Conservation (phyloP, 2,888 invertebrate genomes). For the Oxyscelio sp. region DNA sequence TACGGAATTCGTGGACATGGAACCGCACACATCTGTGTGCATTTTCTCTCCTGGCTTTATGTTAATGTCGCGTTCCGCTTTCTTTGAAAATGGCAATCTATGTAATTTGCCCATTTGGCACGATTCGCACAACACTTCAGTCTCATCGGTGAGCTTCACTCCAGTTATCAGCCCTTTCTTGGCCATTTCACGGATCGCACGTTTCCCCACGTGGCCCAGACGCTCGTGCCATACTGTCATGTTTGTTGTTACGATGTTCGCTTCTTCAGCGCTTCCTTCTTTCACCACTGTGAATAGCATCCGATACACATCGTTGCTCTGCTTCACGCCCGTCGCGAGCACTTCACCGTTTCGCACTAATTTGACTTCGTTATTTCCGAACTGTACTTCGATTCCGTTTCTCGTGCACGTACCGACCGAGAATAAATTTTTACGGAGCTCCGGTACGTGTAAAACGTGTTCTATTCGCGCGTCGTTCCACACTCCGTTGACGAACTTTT, state of each 20-base stretch:
- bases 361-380: conserved; percentile 44
- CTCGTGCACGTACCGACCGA: conserved; percentile 76
- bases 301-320: conserved; percentile 74
- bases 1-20: conserved; percentile 41
- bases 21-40: too few relatives aligned
- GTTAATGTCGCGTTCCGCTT: neutral
- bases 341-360: conserved; percentile 42
- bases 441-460: conserved; percentile 60
- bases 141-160: conserved; percentile 31
- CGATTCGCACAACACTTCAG: conserved; percentile 74
- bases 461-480: conserved; percentile 62
- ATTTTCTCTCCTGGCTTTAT: conserved; percentile 55
- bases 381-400: conserved; percentile 64
- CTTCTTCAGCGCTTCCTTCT: conserved; percentile 24
- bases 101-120: conserved; percentile 53
- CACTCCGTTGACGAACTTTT: conserved; percentile 59
- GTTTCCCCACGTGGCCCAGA: conserved; percentile 58
- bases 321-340: conserved; percentile 67
- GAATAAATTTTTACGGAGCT: conserved; percentile 78
- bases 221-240: conserved; percentile 67
- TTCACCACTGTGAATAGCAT: conserved; percentile 67
- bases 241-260: conserved; percentile 16
- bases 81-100: neutral
- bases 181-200: conserved; percentile 21
- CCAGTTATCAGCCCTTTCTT: conserved; percentile 25